phyloP scores from a whole-genome alignment of 2,888 invertebrate species.

The Euzetes globulus region DNA sequence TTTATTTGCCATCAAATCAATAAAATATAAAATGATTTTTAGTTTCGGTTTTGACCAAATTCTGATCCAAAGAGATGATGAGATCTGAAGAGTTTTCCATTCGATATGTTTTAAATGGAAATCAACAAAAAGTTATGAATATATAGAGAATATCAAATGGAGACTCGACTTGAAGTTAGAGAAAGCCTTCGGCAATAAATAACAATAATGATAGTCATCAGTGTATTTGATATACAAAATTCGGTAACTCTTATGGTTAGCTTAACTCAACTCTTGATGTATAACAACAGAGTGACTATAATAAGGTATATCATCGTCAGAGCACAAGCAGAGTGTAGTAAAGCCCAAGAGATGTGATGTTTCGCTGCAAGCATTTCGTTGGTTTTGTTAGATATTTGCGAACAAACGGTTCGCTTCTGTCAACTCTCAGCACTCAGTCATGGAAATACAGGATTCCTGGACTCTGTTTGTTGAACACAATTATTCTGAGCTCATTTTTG shows the following conservation, averaged over 20 bases:
- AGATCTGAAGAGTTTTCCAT: no score
- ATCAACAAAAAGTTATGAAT: no score
- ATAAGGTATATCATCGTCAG: not conserved
- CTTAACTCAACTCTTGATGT: slow-evolving; percentile 14
- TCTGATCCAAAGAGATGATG: no score
- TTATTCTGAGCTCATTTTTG: not conserved
- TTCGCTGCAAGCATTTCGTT: not conserved
- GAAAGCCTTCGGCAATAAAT: not conserved
- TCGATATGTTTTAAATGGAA: no score
- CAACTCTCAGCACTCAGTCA: not conserved
- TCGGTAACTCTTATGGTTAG: slow-evolving; percentile 14
- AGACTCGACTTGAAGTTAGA: not conserved
- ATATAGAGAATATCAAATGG: no score
- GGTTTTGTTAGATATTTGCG: not conserved
- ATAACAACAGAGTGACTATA: not conserved
- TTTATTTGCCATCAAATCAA: no score
- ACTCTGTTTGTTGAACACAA: not conserved
- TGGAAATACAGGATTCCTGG: not conserved
- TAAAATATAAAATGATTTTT: no score
- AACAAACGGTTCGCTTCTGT: not conserved
- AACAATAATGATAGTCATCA: not conserved
- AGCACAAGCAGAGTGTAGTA: not conserved
- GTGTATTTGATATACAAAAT: not conserved
- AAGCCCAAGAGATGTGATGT: not conserved
- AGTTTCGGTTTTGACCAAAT: no score